A percentile compares a stretch with the other conserved stretches of the same genome.
phyloP scores from a whole-genome alignment of 2,888 invertebrate species.

The Rotaria macrura region DNA sequence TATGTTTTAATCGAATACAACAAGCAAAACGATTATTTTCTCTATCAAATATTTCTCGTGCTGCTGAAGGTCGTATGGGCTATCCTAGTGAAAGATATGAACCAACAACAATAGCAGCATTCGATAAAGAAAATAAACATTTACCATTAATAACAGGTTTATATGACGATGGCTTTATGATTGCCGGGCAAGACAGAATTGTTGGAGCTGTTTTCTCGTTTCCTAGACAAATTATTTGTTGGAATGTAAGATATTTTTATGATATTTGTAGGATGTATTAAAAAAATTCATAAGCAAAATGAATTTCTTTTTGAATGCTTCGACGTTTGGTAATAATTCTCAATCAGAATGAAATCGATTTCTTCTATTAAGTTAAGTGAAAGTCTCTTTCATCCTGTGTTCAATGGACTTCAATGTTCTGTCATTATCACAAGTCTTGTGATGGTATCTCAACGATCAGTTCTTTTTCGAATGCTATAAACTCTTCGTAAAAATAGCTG shows the following conservation, averaged over 20 bases:
- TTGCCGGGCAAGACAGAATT: background rate
- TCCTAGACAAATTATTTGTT: conserved; percentile 12
- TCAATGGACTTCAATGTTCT: too few species aligned
- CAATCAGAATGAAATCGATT: too few species aligned
- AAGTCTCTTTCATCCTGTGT: too few species aligned
- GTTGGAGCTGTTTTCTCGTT: background rate
- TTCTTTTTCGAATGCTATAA: too few species aligned
- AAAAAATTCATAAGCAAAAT: too few species aligned
- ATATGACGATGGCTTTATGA: background rate
- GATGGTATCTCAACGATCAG: too few species aligned
- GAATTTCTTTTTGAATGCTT: too few species aligned
- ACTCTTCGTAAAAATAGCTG: too few species aligned
- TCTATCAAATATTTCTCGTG: background rate
- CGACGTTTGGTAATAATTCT: too few species aligned
- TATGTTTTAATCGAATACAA: background rate
- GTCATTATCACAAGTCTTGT: too few species aligned
- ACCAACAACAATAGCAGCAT: background rate
- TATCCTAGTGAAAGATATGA: background rate
- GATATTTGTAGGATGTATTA: too few species aligned
- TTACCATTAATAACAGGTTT: conserved; percentile 13
- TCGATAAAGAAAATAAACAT: background rate
- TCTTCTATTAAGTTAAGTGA: too few species aligned
- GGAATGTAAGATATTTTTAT: background rate
- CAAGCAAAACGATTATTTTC: background rate
- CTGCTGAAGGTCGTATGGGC: conserved; percentile 6